Conservation (phyloP, 2,888 invertebrate species). For the Trissoscelio sp. region DNA sequence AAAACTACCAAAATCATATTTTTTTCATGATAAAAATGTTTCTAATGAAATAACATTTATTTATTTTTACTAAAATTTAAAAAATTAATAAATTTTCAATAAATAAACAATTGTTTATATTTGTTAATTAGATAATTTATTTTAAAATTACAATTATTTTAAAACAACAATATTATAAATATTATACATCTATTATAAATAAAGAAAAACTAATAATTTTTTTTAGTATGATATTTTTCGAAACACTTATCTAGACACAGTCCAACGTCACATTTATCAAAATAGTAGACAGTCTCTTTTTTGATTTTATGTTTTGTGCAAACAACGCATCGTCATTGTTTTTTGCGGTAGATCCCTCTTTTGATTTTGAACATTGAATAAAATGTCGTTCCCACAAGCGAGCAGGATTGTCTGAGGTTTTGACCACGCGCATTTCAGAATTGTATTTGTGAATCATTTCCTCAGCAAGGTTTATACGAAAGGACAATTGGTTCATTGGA, state of each 20-base stretch:
- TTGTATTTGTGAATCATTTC: constrained; percentile 17
- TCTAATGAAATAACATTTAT: constrained; percentile 1
- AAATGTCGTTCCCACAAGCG: constrained; percentile 41
- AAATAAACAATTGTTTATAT: constrained; percentile 1
- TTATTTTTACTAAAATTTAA: constrained; percentile 4
- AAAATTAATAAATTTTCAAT: constrained; percentile 2
- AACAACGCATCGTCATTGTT: constrained; percentile 24
- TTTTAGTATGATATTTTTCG: constrained; percentile 28
- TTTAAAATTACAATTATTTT: constrained; percentile 4
- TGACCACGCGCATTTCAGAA: constrained; percentile 1
- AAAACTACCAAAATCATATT: constrained; percentile 4
- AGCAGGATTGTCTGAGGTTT: constrained; percentile 25
- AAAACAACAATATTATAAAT: neutral
- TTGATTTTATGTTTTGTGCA: constrained; percentile 38
- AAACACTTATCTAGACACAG: constrained; percentile 40
- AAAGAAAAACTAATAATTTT: constrained; percentile 11
- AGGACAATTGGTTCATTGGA: constrained; percentile 26
- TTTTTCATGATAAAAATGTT: constrained; percentile 2
- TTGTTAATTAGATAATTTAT: constrained; percentile 2
- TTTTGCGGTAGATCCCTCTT: constrained; percentile 12
- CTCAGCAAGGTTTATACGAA: constrained; percentile 36
- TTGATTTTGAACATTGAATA: constrained; percentile 16
- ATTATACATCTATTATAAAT: constrained; percentile 11
- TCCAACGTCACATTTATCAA: constrained; percentile 34
- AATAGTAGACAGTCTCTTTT: constrained; percentile 26